A percentile compares a stretch with the other conserved stretches of the same genome.
phyloP scores from a whole-genome alignment of 2,113 vertebrate genomes.

The Podocnemis expansa region DNA sequence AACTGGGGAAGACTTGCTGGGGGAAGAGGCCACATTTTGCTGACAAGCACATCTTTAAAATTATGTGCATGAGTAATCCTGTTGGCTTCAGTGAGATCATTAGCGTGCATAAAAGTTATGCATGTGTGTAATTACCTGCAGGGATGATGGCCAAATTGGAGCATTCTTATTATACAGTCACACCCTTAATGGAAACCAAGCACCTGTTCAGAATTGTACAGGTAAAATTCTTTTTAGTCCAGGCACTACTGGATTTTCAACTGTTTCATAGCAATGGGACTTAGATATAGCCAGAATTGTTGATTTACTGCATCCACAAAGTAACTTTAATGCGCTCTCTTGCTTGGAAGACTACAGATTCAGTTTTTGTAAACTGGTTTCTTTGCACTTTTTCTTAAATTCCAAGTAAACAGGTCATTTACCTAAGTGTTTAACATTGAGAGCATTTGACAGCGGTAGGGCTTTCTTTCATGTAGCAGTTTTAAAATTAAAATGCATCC shows the following conservation, averaged over 20 bases:
- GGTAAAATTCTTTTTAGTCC: conserved; percentile 41
- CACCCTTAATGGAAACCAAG: conserved; percentile 32
- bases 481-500: conserved; percentile 59
- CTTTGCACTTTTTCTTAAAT: conserved; percentile 55
- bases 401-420: conserved; percentile 21
- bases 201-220: conserved; percentile 50
- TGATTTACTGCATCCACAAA: conserved; percentile 57
- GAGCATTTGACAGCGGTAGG: conserved; percentile 45
- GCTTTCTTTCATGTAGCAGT: conserved; percentile 64
- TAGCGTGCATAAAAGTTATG: background rate
- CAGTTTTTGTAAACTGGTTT: conserved; percentile 44
- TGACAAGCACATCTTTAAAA: background rate
- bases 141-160: background rate
- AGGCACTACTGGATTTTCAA: conserved; percentile 24
- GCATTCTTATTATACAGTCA: conserved; percentile 21
- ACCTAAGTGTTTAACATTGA: conserved; percentile 35
- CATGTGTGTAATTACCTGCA: background rate
- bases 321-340: conserved; percentile 57
- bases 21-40: background rate
- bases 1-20: conserved; percentile 4
- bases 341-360: conserved; percentile 49
- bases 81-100: background rate
- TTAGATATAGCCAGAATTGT: conserved; percentile 50
- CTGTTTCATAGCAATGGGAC: conserved; percentile 21
- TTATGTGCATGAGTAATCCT: too few relatives aligned